phyloP scores from a whole-genome alignment of 2,888 invertebrate species.

The Leptopilina drosophilae region DNA sequence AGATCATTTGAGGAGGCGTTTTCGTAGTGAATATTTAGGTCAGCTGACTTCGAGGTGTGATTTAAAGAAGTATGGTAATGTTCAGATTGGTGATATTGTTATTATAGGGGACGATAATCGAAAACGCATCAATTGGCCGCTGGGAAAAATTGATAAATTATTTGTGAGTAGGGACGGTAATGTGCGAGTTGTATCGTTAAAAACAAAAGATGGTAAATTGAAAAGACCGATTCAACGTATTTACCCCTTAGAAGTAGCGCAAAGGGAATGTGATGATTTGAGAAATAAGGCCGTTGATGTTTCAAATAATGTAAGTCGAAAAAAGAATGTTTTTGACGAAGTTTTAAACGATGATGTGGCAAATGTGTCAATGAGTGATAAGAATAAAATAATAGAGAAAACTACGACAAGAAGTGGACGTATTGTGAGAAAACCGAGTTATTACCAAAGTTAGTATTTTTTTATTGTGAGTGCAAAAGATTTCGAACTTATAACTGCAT shows the following conservation, averaged over 20 bases:
- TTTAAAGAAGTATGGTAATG: too few relatives aligned
- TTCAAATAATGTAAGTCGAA: not conserved
- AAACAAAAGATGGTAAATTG: conserved; percentile 33
- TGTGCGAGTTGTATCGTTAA: conserved; percentile 22
- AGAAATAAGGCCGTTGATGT: not conserved
- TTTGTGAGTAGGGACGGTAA: conserved; percentile 18
- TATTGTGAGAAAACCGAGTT: not conserved
- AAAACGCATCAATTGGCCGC: too few relatives aligned
- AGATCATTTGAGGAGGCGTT: too few relatives aligned
- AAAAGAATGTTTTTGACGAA: not conserved
- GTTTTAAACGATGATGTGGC: not conserved
- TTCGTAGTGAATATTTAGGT: too few relatives aligned
- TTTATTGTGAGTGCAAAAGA: not conserved
- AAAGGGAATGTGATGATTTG: not conserved
- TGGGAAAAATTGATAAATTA: too few relatives aligned
- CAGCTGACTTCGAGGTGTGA: too few relatives aligned
- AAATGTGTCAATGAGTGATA: not conserved
- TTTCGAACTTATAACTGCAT: too few relatives aligned
- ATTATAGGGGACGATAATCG: too few relatives aligned
- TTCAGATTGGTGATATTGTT: too few relatives aligned
- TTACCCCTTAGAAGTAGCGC: conserved; percentile 35
- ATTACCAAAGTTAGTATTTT: not conserved
- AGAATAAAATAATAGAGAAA: not conserved
- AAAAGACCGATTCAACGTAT: conserved; percentile 35
- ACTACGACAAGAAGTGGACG: not conserved